Evolutionary conservation across 2,888 invertebrate species (phyloP).

Genomic region (Drosophila histrio): DNA sequence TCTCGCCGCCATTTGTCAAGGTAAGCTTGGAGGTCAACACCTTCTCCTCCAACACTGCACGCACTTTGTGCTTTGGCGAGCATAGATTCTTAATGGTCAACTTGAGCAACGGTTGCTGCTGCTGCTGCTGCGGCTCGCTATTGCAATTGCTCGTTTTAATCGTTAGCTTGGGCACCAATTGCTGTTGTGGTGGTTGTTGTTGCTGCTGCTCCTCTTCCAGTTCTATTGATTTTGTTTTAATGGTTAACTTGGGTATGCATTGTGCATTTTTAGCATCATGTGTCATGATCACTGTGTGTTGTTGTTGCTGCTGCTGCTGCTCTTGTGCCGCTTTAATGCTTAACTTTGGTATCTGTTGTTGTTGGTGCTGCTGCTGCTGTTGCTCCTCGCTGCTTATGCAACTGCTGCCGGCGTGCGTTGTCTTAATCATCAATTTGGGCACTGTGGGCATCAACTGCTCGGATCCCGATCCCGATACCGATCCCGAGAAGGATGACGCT

Average conservation of each 20-base stretch:
- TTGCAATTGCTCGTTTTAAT: constrained; percentile 66
- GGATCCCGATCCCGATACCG: constrained; percentile 37
- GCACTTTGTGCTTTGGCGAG: constrained; percentile 85
- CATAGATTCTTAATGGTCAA: constrained; percentile 83
- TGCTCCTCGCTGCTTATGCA: constrained; percentile 68
- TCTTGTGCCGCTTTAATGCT: constrained; percentile 81
- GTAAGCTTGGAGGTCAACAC: constrained; percentile 52
- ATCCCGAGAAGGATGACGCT: constrained; percentile 81
- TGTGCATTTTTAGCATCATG: constrained; percentile 80
- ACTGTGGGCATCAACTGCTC: constrained; percentile 83
- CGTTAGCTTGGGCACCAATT: constrained; percentile 76
- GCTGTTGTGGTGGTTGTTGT: constrained; percentile 35
- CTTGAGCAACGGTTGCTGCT: constrained; percentile 79
- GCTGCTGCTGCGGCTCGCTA: constrained; percentile 38
- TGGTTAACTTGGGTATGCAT: constrained; percentile 83
- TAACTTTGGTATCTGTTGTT: constrained; percentile 84
- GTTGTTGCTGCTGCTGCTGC: constrained; percentile 50
- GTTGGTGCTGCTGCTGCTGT: constrained; percentile 36
- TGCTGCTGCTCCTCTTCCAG: constrained; percentile 56
- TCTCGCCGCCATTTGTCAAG: constrained; percentile 68
- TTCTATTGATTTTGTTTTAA: constrained; percentile 82
- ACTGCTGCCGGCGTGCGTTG: constrained; percentile 77
- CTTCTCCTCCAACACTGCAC: constrained; percentile 84
- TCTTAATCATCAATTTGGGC: constrained; percentile 87
- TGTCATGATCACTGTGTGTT: constrained; percentile 85